These are phyloP conservation scores for Globodera ellingtonae DNA, from an alignment of 1,140 invertebrate species.

Conservation along the genomic window DNA sequence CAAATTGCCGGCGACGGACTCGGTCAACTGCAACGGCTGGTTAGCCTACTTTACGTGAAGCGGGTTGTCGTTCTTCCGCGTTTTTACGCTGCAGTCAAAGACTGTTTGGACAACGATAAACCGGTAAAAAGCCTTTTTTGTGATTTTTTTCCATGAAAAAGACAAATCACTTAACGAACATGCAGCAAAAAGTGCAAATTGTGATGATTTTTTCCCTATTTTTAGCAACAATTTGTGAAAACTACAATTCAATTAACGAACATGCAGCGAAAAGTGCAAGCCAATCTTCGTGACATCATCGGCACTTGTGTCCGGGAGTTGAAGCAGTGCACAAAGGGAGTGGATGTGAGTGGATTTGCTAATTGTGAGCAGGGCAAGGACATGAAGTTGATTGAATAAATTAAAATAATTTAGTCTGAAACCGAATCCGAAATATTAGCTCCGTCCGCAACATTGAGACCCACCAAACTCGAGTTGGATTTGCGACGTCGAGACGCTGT, in stretches of 20 bases:
- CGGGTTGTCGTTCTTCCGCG: conserved; percentile 51
- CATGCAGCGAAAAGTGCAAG: conserved; percentile 44
- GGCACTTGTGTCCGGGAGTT: conserved; percentile 56
- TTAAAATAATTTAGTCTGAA: conserved; percentile 23
- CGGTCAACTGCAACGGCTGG: conserved; percentile 59
- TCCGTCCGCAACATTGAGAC: conserved; percentile 40
- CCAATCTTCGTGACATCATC: conserved; percentile 55
- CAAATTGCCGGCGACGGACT: conserved; percentile 44
- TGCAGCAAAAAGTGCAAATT: background rate
- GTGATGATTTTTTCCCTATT: background rate
- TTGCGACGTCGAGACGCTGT: conserved; percentile 41
- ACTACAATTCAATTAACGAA: conserved; percentile 45
- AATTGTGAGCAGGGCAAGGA: too few relatives aligned
- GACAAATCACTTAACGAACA: too few relatives aligned
- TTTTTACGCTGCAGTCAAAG: conserved; percentile 51
- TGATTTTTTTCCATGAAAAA: too few relatives aligned
- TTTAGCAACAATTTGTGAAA: conserved; percentile 56
- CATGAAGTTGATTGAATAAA: too few relatives aligned
- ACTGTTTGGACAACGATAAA: conserved; percentile 45
- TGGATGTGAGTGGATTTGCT: conserved; percentile 37
- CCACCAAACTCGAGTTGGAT: conserved; percentile 48
- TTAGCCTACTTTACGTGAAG: conserved; percentile 51
- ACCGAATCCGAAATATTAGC: conserved; percentile 38
- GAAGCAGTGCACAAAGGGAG: conserved; percentile 51
- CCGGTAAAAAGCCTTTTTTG: background rate